A percentile compares a stretch with the other conserved stretches of the same genome.
These are phyloP conservation scores for Heloderma charlesbogerti DNA, from an alignment of 2,113 vertebrate genomes.

Conservation along the genomic window DNA sequence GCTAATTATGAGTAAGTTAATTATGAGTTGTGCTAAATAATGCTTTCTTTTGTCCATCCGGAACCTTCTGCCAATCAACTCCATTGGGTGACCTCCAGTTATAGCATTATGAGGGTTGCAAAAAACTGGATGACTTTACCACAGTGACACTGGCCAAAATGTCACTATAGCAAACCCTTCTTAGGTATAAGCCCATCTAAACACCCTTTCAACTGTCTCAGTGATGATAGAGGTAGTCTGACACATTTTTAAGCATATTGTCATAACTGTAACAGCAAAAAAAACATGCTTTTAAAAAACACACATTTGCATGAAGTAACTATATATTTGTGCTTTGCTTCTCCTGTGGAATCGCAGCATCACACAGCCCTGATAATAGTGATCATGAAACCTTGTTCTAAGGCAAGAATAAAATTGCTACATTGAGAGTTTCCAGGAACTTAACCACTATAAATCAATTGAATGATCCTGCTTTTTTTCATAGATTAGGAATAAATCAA, in stretches of 20 bases:
- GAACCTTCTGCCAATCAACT: no score
- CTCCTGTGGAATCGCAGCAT: background rate
- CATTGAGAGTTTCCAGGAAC: constrained; percentile 6
- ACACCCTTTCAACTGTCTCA: background rate
- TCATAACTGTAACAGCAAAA: background rate
- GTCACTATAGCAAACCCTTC: background rate
- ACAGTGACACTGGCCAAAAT: background rate
- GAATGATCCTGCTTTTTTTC: background rate
- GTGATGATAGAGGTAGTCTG: background rate
- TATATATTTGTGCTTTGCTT: background rate
- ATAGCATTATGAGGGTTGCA: background rate
- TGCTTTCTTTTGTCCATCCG: background rate
- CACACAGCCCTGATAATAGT: background rate
- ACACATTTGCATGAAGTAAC: background rate
- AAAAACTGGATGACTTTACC: background rate
- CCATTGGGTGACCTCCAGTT: background rate
- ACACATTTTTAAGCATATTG: background rate
- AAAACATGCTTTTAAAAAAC: background rate
- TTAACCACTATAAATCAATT: constrained; percentile 1
- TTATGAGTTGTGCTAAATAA: background rate
- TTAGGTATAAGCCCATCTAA: background rate
- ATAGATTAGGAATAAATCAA: background rate
- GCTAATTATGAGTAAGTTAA: background rate
- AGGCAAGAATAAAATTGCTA: constrained; percentile 1
- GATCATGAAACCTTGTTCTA: background rate